Conservation (phyloP, 2,797 vertebrate species). For the Sebastes diploproa region DNA sequence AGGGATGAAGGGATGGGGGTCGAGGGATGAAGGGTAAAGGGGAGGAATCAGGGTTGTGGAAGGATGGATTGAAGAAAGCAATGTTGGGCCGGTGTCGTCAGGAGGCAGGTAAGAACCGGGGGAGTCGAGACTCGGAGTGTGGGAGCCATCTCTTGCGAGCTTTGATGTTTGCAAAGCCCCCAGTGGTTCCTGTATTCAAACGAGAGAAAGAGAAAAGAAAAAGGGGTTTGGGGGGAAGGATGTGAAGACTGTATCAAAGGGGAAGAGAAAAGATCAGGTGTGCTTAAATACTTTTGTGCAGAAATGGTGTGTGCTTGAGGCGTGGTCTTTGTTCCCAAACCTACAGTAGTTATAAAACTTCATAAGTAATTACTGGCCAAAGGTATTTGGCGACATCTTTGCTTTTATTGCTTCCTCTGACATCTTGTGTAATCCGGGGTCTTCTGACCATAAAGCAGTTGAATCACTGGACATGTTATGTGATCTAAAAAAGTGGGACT, state of each 20-base stretch:
- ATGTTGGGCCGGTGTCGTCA: background rate
- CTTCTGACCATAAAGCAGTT: background rate
- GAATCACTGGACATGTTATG: background rate
- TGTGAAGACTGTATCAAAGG: fast-evolving
- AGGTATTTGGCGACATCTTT: background rate
- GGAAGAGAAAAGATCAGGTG: too few species aligned
- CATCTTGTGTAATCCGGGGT: background rate
- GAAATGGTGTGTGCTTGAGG: too few species aligned
- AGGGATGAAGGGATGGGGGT: background rate
- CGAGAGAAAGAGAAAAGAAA: too few species aligned
- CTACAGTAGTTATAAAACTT: too few species aligned
- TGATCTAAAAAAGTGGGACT: background rate
- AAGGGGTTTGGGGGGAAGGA: fast-evolving
- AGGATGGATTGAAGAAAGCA: background rate
- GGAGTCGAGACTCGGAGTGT: too few species aligned
- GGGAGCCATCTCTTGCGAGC: too few species aligned
- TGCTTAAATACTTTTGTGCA: too few species aligned
- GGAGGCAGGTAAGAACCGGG: too few species aligned
- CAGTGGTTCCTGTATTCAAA: too few species aligned
- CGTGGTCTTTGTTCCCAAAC: too few species aligned
- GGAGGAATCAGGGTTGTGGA: background rate
- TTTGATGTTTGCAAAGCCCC: too few species aligned
- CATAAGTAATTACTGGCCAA: background rate
- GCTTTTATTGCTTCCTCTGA: background rate
- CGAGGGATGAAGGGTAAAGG: too few species aligned